phyloP scores from a whole-genome alignment of 2,888 invertebrate species.

The Drosophila neotestacea region DNA sequence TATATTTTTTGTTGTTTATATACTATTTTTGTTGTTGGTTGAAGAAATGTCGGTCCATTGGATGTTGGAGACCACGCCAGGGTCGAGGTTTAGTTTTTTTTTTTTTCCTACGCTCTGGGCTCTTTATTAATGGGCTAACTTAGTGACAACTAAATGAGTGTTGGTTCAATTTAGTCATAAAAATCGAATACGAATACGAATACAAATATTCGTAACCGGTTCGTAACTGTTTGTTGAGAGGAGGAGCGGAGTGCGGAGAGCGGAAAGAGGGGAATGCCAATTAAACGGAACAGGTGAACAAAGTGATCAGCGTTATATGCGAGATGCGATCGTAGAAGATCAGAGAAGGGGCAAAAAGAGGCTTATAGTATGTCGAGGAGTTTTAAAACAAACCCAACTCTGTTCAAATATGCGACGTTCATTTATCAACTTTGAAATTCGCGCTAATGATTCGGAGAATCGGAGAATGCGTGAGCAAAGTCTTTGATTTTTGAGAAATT shows the following conservation, averaged over 20 bases:
- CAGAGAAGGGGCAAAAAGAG: too few species aligned
- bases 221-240: neutral
- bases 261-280: slow-evolving; percentile 39
- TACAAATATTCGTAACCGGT: slow-evolving; percentile 34
- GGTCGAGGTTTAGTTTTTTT: slow-evolving; percentile 29
- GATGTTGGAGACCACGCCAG: slow-evolving; percentile 31
- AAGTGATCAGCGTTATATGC: slow-evolving; percentile 41
- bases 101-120: slow-evolving; percentile 25
- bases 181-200: slow-evolving; percentile 13
- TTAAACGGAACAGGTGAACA: slow-evolving; percentile 77
- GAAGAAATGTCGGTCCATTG: slow-evolving; percentile 1
- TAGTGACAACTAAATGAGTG: slow-evolving; percentile 78
- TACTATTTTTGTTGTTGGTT: slow-evolving; percentile 2
- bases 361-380: too few species aligned
- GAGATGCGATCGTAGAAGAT: neutral
- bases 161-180: slow-evolving; percentile 64
- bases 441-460: slow-evolving; percentile 68
- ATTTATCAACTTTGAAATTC: slow-evolving; percentile 59
- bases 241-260: neutral
- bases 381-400: slow-evolving; percentile 27
- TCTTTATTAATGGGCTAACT: slow-evolving; percentile 68
- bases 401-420: slow-evolving; percentile 56
- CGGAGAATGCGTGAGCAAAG: slow-evolving; percentile 53
- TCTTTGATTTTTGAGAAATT: slow-evolving; percentile 59
- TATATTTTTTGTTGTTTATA: neutral